Evolutionary conservation across 2,797 vertebrate genomes (phyloP).

Genomic region (Champsocephalus esox): DNA sequence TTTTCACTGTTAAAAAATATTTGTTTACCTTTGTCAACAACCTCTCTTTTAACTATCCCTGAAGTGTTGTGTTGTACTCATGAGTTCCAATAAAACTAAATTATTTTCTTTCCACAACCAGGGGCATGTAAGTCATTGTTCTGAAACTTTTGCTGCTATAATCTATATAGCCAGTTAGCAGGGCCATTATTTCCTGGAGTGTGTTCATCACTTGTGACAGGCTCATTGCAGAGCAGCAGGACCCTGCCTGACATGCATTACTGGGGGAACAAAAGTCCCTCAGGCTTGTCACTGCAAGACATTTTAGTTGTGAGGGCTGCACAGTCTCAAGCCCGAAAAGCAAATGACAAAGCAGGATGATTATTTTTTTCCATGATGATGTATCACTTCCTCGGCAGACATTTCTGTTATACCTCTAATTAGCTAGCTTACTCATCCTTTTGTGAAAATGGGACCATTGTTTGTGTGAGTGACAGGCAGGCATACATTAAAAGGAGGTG

Average conservation of each 20-base stretch:
- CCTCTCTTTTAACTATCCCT: background rate
- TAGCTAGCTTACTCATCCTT: conserved; percentile 47
- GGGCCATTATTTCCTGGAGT: conserved; percentile 59
- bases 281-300: conserved; percentile 60
- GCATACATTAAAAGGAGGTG: conserved; percentile 39
- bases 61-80: background rate
- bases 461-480: conserved; percentile 48
- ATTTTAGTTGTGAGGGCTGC: conserved; percentile 52
- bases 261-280: conserved; percentile 61
- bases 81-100: background rate
- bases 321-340: conserved; percentile 47
- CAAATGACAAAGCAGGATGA: conserved; percentile 55
- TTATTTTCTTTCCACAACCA: conserved; percentile 17
- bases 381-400: conserved; percentile 49
- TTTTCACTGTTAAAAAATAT: too few species aligned
- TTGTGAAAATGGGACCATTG: conserved; percentile 54
- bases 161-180: conserved; percentile 57
- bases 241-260: conserved; percentile 64
- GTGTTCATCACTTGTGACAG: conserved; percentile 70
- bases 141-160: conserved; percentile 42
- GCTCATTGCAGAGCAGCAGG: conserved; percentile 64
- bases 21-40: too few species aligned
- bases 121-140: conserved; percentile 23
- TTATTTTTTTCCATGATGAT: conserved; percentile 55
- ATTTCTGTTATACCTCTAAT: conserved; percentile 57